A percentile compares a stretch with the other conserved stretches of the same genome.
Evolutionary conservation across 2,113 vertebrate genomes (phyloP).

Genomic region (Etheostoma spectabile): DNA sequence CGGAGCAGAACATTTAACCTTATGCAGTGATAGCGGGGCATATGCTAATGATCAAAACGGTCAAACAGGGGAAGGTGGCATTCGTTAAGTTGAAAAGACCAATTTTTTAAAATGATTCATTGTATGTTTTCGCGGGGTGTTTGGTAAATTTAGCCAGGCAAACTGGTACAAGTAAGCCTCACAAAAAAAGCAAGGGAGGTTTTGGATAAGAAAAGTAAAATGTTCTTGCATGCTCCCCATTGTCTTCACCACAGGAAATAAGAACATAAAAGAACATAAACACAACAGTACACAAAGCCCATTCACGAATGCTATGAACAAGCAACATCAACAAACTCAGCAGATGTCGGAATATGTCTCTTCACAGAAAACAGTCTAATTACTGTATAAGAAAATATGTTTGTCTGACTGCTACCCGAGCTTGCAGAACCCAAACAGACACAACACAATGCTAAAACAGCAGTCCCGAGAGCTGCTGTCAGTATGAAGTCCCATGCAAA

Average conservation of each 20-base stretch:
- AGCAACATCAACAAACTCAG: neutral
- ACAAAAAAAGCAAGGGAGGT: too few relatives aligned
- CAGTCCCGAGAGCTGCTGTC: slow-evolving; percentile 20
- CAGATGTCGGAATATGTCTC: slow-evolving; percentile 19
- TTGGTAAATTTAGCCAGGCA: too few relatives aligned
- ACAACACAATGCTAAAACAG: slow-evolving; percentile 45
- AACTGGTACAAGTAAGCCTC: too few relatives aligned
- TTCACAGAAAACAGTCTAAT: slow-evolving; percentile 29
- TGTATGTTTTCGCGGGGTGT: neutral
- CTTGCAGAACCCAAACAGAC: slow-evolving; percentile 34
- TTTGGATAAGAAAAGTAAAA: too few relatives aligned
- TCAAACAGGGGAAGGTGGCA: neutral
- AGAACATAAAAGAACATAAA: neutral
- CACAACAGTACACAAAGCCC: slow-evolving; percentile 8
- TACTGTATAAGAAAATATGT: neutral
- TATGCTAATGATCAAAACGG: neutral
- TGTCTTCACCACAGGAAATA: neutral
- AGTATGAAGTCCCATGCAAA: slow-evolving; percentile 53
- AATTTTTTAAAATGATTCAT: neutral
- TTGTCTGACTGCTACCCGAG: slow-evolving; percentile 6
- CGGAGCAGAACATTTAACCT: neutral
- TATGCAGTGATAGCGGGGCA: neutral
- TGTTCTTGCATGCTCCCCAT: neutral
- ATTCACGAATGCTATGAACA: neutral
- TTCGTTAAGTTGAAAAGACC: neutral